Base-by-base conservation (phyloP, 2,797 vertebrate genomes). In the Synaphobranchus kaupii region DNA sequence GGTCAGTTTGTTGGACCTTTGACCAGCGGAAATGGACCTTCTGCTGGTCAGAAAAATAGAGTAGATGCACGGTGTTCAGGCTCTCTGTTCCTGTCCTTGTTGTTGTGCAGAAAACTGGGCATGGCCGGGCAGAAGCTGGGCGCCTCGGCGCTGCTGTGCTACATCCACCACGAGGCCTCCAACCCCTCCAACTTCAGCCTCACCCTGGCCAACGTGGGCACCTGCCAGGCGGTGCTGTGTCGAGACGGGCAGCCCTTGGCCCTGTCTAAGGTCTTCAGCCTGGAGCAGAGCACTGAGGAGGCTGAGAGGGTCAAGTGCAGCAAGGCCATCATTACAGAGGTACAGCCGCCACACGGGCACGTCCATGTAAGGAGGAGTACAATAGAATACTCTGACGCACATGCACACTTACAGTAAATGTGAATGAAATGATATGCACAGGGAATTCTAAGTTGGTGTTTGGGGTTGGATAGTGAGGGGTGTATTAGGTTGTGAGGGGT, bases 241-340 rank as follows among this genome's bases (percentile, higher is more conserved):
- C 96, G 98, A 88, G 94, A 95, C 63, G 97, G 98, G 68, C 96
- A 94, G 90, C 96, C 98, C 44, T 92, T 98, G n/a, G 93, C 95
- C 50, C 96, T 99, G 44, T 99, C 98, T 54, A 98, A 96, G 91
- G 95, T 98, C 90, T 98, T 99, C 94, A 98, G 96, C 90, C 92
- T 99, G 92, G 98, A 98, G 89, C 97, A 97, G 58, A 97, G 97
- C 90, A 92, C 92, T 0, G 97, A 98, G 90, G 98, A 99, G 92
- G 97, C 97, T 90, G 96, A 96, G 89, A 96, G 98, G 90, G 96
- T 99, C 83, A 99, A 99, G 93, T 94, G 94, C 68, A 96, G 95
- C 93, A 99, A 99, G 95, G 98, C 98, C 90, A 99, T 99, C 91
- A 97, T 99, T 92, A 99, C 98, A 22, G 98, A 99, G 97, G 98